Conservation (phyloP, 2,113 vertebrate species). For the Perca flavescens region DNA sequence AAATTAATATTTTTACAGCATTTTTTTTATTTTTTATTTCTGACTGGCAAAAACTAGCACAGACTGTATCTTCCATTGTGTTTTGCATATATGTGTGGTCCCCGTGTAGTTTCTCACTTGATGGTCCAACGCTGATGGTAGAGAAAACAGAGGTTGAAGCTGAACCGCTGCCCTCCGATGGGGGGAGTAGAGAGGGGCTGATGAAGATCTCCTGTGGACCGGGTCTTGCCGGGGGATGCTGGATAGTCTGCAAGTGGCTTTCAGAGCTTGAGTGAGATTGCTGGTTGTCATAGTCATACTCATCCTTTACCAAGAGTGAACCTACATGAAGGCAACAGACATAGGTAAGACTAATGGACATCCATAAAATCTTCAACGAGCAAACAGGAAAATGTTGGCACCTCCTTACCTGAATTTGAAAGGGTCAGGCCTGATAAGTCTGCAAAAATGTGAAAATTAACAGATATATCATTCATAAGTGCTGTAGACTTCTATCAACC, state of each 20-base stretch:
- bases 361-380: not conserved
- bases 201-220: constrained; percentile 88
- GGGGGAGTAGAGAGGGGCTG: constrained; percentile 88
- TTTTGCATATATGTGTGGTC: not conserved
- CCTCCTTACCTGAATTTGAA: constrained; percentile 84
- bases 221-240: constrained; percentile 92
- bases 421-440: constrained; percentile 95
- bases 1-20: not conserved
- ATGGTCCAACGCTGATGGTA: constrained; percentile 93
- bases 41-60: not conserved
- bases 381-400: not conserved
- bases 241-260: constrained; percentile 94
- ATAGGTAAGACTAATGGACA: constrained; percentile 6
- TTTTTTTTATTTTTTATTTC: not conserved
- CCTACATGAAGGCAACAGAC: constrained; percentile 77
- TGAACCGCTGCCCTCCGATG: constrained; percentile 88
- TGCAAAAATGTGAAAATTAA: constrained; percentile 71
- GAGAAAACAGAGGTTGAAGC: constrained; percentile 92
- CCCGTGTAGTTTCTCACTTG: constrained; percentile 86
- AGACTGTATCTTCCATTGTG: not conserved
- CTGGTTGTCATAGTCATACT: constrained; percentile 94
- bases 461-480: not conserved
- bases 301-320: constrained; percentile 95
- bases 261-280: constrained; percentile 90
- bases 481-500: not conserved